phyloP scores from a whole-genome alignment of 2,797 vertebrate species.

The Bryconaethiops microstoma region DNA sequence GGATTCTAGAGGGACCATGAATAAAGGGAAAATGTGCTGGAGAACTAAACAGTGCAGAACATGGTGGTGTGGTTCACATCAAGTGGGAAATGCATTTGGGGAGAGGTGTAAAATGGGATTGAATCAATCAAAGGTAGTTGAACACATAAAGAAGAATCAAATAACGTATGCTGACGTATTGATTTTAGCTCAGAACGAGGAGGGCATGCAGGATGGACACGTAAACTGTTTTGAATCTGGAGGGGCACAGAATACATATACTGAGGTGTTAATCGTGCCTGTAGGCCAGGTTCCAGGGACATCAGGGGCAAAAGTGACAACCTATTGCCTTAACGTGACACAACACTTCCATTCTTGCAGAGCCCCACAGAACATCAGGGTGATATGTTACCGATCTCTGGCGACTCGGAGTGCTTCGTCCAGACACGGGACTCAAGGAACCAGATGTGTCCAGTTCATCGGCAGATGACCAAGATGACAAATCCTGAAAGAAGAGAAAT shows the following conservation, averaged over 20 bases:
- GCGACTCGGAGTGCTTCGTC: conserved; percentile 84
- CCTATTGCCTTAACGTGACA: conserved; percentile 53
- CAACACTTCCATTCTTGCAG: conserved; percentile 55
- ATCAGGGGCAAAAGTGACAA: conserved; percentile 62
- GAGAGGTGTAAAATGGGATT: conserved; percentile 68
- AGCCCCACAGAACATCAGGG: conserved; percentile 30
- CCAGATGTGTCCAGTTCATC: conserved; percentile 96
- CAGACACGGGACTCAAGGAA: conserved; percentile 92
- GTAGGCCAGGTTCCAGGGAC: conserved; percentile 67
- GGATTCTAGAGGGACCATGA: conserved; percentile 77
- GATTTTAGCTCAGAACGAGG: conserved; percentile 61
- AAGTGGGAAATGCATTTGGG: conserved; percentile 71
- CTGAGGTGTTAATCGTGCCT: conserved; percentile 68
- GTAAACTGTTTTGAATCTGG: conserved; percentile 49
- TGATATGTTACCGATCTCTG: conserved; percentile 88
- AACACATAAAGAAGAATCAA: conserved; percentile 62
- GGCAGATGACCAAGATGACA: conserved; percentile 96
- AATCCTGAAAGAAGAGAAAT: conserved; percentile 78
- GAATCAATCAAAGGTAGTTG: conserved; percentile 68
- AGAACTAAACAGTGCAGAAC: conserved; percentile 66
- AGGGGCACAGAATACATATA: conserved; percentile 59
- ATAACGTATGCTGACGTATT: conserved; percentile 53
- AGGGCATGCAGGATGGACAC: conserved; percentile 65
- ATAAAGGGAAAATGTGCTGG: conserved; percentile 62
- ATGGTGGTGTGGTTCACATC: conserved; percentile 66